Evolutionary conservation across 2,888 invertebrate species (phyloP), one percentile per base, ranked within the genome.

Genomic region (Euplagia quadripunctaria): DNA sequence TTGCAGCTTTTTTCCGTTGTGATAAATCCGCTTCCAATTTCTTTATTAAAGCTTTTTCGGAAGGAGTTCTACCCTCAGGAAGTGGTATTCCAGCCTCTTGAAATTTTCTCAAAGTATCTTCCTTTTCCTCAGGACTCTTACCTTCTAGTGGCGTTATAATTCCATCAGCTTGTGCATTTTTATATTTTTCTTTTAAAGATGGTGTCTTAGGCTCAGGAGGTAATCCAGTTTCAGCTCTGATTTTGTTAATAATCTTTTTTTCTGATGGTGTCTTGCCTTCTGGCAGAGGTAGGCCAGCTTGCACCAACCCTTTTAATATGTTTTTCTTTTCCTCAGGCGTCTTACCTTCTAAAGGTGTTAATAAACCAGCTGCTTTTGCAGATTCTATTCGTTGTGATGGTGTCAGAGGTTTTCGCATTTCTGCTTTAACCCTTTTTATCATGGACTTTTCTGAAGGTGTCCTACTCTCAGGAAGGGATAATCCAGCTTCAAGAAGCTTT

Each of bases 271-370:
- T 58, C 11, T 58, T 20, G 8, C 58, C 58, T 58, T 58, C 58
- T 58, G 58, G 58, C 58, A 58, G 58, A 9, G 58, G 58, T 9
- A 58, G 0, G 2, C 58, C 58, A 20, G 20, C 58, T 64, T 71
- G 76, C 1, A 80, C 85, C 49, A 86, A 75, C 1, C 74, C 82
- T 64, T 5, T 85, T 2, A 86, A 14, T 0, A 86, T 83, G 14
- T 81, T 82, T 70, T 86, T 85, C 74, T 85, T 86, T 73, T 88
- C 77, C 42, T 74, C 74, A 3, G 75, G 76, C 9, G 85, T 69
- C 77, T 87, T 87, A 0, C 82, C 83, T 71, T 77, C 68, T 0
- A 87, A 72, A 1, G 82, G 83, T 0, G 81, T 85, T 8, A 87
- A 9, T 2, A 79, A 12, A 3, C 79, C 78, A 5, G 42, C 69